phyloP scores from a whole-genome alignment of 2,113 vertebrate species.

The Gallinago undulata region DNA sequence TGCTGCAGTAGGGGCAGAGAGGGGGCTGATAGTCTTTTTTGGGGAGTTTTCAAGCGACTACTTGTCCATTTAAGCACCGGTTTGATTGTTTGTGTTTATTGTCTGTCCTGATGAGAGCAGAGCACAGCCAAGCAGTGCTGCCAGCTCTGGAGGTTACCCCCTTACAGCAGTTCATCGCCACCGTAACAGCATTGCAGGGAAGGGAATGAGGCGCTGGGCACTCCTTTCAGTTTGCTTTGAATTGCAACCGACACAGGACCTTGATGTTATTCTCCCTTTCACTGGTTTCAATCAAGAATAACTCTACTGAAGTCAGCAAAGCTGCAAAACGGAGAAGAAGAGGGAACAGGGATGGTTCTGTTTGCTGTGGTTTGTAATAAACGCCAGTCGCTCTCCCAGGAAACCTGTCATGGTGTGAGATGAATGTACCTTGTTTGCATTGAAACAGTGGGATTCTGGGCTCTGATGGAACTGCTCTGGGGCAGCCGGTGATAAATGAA shows the following conservation, averaged over 20 bases:
- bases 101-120: neutral
- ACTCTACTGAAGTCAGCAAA: neutral
- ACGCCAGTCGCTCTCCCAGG: neutral
- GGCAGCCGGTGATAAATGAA: slow-evolving; percentile 27
- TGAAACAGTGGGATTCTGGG: neutral
- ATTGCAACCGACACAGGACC: neutral
- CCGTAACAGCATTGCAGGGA: neutral
- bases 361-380: neutral
- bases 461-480: neutral
- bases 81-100: neutral
- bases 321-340: neutral
- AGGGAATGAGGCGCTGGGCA: neutral
- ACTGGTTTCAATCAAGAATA: neutral
- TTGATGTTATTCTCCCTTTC: neutral
- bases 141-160: neutral
- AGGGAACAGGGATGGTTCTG: neutral
- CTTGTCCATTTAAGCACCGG: neutral
- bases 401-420: neutral
- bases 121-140: neutral
- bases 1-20: neutral
- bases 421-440: slow-evolving; percentile 17
- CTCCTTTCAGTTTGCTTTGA: neutral
- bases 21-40: neutral
- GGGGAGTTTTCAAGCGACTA: neutral
- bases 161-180: neutral